These are phyloP conservation scores for Elmis aenea DNA, from an alignment of 2,888 invertebrate species.

Conservation along the genomic window DNA sequence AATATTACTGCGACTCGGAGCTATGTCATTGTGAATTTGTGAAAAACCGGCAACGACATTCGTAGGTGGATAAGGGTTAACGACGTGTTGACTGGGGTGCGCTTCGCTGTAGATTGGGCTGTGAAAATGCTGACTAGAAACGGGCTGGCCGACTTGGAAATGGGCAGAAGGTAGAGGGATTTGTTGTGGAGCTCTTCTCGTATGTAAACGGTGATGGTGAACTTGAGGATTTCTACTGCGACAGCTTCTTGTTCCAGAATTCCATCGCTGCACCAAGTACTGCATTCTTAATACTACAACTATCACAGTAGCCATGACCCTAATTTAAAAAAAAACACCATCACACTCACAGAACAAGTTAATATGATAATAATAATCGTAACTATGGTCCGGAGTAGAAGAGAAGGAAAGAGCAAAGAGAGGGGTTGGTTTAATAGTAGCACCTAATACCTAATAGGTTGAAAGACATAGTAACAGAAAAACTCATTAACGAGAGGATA, in stretches of 20 bases:
- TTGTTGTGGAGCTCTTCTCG: constrained; percentile 2
- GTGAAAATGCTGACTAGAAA: constrained; percentile 38
- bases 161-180: constrained; percentile 23
- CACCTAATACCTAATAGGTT: no score
- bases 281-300: constrained; percentile 62
- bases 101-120: not conserved
- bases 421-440: no score
- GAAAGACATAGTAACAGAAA: no score
- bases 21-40: not conserved
- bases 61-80: no score
- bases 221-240: not conserved
- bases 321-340: no score
- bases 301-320: constrained; percentile 53
- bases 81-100: not conserved
- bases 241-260: constrained; percentile 46
- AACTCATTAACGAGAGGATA: no score
- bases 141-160: constrained; percentile 42
- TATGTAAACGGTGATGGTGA: not conserved
- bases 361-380: no score
- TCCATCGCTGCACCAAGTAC: constrained; percentile 60
- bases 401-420: no score
- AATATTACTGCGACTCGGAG: no score
- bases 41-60: no score
- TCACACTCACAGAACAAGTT: no score
- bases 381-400: no score